Evolutionary conservation across 2,888 invertebrate species (phyloP).

Genomic region (Plagodis dolabraria): DNA sequence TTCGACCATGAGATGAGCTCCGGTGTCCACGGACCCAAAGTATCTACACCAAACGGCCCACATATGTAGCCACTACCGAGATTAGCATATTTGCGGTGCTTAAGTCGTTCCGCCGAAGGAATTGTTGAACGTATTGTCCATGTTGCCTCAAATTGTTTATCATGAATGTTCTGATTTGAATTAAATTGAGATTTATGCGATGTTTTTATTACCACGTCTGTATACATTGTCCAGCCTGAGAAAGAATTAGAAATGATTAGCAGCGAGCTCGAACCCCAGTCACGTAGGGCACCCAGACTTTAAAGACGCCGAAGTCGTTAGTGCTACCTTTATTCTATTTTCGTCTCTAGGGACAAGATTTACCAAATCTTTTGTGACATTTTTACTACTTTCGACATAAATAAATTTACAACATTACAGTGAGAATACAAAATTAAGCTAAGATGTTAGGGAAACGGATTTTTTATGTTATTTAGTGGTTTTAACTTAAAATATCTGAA

Average conservation of each 20-base stretch:
- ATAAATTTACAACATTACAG: slow-evolving; percentile 7
- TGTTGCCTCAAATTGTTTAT: slow-evolving; percentile 18
- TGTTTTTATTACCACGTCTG: slow-evolving; percentile 31
- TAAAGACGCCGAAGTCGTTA: slow-evolving; percentile 36
- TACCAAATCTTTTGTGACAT: slow-evolving; percentile 28
- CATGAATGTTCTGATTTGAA: slow-evolving; percentile 20
- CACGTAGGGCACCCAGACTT: slow-evolving; percentile 38
- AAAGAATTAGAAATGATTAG: slow-evolving; percentile 28
- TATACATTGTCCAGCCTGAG: slow-evolving; percentile 20
- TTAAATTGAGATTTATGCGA: slow-evolving; percentile 37
- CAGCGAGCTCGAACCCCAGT: slow-evolving; percentile 33
- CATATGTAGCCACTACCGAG: too few relatives aligned
- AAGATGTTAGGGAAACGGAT: background rate
- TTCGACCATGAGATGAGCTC: too few relatives aligned
- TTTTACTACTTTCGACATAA: slow-evolving; percentile 26
- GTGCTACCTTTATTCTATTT: slow-evolving; percentile 27
- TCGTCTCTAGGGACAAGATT: slow-evolving; percentile 11
- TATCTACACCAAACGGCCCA: too few relatives aligned
- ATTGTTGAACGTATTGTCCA: slow-evolving; percentile 1
- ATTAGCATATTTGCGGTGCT: too few relatives aligned
- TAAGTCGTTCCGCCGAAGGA: too few relatives aligned
- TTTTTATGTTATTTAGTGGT: slow-evolving; percentile 2
- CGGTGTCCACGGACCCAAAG: too few relatives aligned
- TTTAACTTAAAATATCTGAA: slow-evolving; percentile 5
- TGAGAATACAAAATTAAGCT: slow-evolving; percentile 9